phyloP scores from a whole-genome alignment of 1,140 invertebrate species.

The Reticulitermes speratus region DNA sequence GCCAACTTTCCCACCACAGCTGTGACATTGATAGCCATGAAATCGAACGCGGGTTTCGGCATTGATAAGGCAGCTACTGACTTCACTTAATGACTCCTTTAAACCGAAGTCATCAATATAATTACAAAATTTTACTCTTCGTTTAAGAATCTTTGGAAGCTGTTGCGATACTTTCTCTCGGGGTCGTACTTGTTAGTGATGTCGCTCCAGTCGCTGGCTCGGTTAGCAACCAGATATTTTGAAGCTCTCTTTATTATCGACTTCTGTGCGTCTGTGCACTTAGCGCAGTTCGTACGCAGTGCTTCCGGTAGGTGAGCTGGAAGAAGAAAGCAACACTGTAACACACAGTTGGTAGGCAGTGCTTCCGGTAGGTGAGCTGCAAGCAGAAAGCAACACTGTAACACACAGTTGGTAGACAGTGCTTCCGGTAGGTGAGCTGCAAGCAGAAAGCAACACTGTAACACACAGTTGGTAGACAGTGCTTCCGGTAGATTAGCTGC shows the following conservation, averaged over 20 bases:
- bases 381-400: background rate
- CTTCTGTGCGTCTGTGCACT: constrained; percentile 35
- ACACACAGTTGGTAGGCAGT: background rate
- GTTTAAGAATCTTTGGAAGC: constrained; percentile 29
- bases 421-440: no score
- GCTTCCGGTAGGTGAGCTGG: constrained; percentile 34
- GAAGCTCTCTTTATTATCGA: constrained; percentile 18
- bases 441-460: no score
- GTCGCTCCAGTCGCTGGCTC: constrained; percentile 30
- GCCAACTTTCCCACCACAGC: no score
- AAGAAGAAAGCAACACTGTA: background rate
- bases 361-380: background rate
- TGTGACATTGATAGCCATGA: no score
- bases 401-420: background rate
- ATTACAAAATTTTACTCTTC: background rate
- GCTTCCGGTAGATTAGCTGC: no score
- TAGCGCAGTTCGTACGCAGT: constrained; percentile 31
- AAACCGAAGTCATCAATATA: background rate
- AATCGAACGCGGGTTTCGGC: no score
- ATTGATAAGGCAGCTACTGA: no score
- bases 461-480: no score
- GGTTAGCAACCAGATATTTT: constrained; percentile 28
- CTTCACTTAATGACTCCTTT: no score
- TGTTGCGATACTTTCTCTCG: constrained; percentile 8
- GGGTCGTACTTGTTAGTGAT: constrained; percentile 34